Conservation (phyloP, 2,888 invertebrate species). For the Phymatocera aterrima region DNA sequence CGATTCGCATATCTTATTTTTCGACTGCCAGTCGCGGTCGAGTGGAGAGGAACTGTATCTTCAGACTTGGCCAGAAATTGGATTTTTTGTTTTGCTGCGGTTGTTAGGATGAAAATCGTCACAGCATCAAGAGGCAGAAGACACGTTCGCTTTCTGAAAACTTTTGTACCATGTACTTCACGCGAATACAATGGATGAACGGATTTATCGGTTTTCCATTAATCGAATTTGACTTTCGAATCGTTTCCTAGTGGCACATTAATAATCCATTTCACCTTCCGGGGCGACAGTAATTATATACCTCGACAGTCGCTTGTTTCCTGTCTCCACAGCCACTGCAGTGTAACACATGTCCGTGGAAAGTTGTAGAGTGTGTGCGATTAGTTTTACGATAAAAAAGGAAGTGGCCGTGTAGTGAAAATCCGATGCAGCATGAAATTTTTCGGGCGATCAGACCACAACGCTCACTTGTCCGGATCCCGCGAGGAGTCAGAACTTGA, state of each 20-base stretch:
- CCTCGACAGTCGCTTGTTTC: constrained; percentile 3
- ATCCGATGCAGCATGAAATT: not conserved
- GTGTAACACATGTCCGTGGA: constrained; percentile 15
- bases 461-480: not conserved
- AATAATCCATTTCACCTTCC: not conserved
- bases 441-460: not conserved
- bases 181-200: not conserved
- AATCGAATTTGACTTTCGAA: constrained; percentile 39
- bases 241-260: not conserved
- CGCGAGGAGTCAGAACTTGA: constrained; percentile 8
- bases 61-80: not conserved
- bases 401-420: not conserved
- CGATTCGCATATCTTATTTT: not conserved
- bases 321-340: not conserved
- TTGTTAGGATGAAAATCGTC: no score
- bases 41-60: not conserved
- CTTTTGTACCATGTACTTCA: not conserved
- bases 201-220: constrained; percentile 30
- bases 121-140: not conserved
- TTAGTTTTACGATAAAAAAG: not conserved
- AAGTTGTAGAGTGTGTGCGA: not conserved
- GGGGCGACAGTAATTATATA: constrained; percentile 15
- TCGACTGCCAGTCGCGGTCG: not conserved
- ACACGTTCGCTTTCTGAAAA: not conserved
- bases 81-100: no score